Conservation (phyloP, 2,797 vertebrate genomes). For the Percopsis omiscomaycus region DNA sequence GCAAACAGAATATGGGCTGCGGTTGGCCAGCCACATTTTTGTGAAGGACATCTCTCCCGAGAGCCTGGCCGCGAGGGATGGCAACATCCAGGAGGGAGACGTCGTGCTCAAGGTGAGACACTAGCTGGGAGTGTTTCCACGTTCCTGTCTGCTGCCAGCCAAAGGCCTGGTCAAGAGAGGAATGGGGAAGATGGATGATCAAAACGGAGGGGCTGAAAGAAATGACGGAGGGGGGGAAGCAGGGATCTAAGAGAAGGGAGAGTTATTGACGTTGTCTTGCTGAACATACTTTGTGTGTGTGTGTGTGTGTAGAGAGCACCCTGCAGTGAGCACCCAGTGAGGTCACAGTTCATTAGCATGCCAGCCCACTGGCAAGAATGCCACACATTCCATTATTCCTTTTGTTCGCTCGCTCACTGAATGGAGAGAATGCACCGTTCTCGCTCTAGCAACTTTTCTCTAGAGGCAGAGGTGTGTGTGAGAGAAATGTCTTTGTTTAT, state of each 20-base stretch:
- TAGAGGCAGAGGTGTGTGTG: not conserved
- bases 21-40: conserved; percentile 97
- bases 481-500: not conserved
- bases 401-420: conserved; percentile 35
- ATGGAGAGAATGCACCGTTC: conserved; percentile 18
- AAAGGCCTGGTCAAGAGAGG: not conserved
- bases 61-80: conserved; percentile 94
- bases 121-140: conserved; percentile 37
- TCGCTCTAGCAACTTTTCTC: conserved; percentile 18
- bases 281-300: not conserved
- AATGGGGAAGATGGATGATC: not conserved
- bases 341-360: conserved; percentile 52
- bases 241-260: not conserved
- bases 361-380: conserved; percentile 46
- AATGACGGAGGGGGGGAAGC: not conserved
- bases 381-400: conserved; percentile 48
- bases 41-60: conserved; percentile 98
- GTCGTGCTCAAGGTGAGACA: conserved; percentile 92
- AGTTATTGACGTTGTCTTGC: not conserved
- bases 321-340: conserved; percentile 15
- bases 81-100: conserved; percentile 98
- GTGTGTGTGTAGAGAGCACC: conserved; percentile 17
- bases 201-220: not conserved
- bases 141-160: not conserved
- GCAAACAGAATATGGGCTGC: conserved; percentile 90